A percentile compares a stretch with the other conserved stretches of the same genome.
Evolutionary conservation across 2,113 vertebrate species (phyloP).

Genomic region (Typhlomys cinereus): DNA sequence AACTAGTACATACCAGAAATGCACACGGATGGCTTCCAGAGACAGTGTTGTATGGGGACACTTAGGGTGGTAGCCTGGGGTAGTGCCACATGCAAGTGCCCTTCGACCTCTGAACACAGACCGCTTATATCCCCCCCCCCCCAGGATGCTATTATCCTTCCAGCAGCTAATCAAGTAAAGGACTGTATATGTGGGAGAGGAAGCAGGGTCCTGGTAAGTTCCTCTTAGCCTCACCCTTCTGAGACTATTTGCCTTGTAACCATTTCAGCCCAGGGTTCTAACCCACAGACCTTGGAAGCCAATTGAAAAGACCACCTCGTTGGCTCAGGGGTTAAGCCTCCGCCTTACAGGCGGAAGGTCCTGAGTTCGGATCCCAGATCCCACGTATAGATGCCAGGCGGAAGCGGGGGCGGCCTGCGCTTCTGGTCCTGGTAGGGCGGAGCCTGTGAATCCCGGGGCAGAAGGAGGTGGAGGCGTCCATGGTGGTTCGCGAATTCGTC

Average conservation of each 20-base stretch:
- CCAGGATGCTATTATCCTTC: not conserved
- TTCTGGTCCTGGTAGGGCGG: no score
- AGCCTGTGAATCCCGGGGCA: no score
- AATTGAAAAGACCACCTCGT: conserved; percentile 24
- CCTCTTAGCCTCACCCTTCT: not conserved
- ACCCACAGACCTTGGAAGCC: not conserved
- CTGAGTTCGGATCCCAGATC: no score
- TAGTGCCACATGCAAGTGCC: not conserved
- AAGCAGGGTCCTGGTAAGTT: not conserved
- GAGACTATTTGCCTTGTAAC: not conserved
- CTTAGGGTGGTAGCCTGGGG: not conserved
- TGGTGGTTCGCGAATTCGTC: no score
- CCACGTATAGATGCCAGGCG: no score
- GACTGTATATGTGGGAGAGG: not conserved
- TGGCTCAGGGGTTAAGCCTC: no score
- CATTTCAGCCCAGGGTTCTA: conserved; percentile 6
- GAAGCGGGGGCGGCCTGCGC: no score
- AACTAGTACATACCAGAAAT: not conserved
- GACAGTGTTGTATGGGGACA: not conserved
- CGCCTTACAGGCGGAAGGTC: no score
- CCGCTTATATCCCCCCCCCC: not conserved
- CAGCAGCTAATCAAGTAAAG: not conserved
- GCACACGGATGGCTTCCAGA: not conserved
- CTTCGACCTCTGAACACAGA: not conserved
- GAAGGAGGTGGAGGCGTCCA: no score